Evolutionary conservation across 2,113 vertebrate species (phyloP), one percentile per base, ranked within the genome.

Genomic region (Poeciliopsis prolifica): DNA sequence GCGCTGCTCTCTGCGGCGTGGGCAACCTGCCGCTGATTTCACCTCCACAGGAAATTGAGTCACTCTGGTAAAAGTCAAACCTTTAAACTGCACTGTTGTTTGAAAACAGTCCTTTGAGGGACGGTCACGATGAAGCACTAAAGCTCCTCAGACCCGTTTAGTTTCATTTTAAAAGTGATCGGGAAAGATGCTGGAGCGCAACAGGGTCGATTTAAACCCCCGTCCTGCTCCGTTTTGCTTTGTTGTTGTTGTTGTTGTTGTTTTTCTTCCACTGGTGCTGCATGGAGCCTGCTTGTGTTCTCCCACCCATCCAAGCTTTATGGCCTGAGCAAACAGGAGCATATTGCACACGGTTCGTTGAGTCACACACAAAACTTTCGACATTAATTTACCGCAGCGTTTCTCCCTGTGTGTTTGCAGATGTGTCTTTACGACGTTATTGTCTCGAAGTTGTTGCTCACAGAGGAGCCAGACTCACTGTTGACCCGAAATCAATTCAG

Each of bases 21-120:
- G 62, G 67, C 79, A 71, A 84, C 67, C 78, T 28, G 30, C 66
- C 0, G 51, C 68, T 72, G 74, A 84, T 81, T 88, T 85, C 17
- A 65, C 71, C 51, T 4, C 9, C 65, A 81, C 87, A 85, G 87
- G 87, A 86, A 82, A 88, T 74, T 72, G 76, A 75, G 63, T 79
- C 35, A 61, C 63, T 65, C 73, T 81, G 37, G 40, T 83, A 63
- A 74, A 81, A 86, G 80, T 85, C 77, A 42, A 62, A 81, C 78
- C 67, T 80, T 28, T 72, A 80, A 81, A 81, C 86, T 68, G 67
- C 69, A 62, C 63, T 80, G 66, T 75, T 76, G 64, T 51, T 67
- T 14, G 63, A 78, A 84, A 85, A 82, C 75, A 80, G 74, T 80
- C 40, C 24, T 2, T 79, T 54, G 78, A 82, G 62, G 33, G 65